phyloP scores from a whole-genome alignment of 2,113 vertebrate species.

The Dicaeum eximium region DNA sequence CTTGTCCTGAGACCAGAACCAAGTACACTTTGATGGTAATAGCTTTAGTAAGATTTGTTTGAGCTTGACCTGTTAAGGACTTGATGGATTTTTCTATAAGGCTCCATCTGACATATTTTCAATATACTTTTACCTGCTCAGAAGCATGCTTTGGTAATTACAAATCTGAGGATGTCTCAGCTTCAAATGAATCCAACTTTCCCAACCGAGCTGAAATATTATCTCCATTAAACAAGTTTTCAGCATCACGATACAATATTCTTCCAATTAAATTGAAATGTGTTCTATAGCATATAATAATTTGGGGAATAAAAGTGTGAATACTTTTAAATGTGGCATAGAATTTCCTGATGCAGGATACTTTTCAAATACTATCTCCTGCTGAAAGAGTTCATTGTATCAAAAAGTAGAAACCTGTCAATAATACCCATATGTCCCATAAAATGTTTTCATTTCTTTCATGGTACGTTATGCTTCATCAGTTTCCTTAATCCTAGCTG shows the following conservation, averaged over 20 bases:
- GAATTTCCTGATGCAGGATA: conserved; percentile 44
- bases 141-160: background rate
- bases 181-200: conserved; percentile 7
- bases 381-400: conserved; percentile 38
- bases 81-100: conserved; percentile 30
- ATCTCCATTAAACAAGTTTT: conserved; percentile 31
- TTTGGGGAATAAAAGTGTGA: background rate
- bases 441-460: conserved; percentile 70
- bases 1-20: background rate
- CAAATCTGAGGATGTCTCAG: background rate
- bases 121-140: background rate
- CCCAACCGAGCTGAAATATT: background rate
- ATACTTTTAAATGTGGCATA: conserved; percentile 27
- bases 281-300: background rate
- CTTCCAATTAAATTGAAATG: conserved; percentile 3
- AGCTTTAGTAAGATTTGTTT: conserved; percentile 2
- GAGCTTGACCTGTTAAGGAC: conserved; percentile 9
- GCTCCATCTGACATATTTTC: background rate
- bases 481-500: conserved; percentile 56
- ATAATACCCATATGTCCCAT: conserved; percentile 50
- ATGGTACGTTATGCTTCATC: conserved; percentile 57
- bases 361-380: conserved; percentile 48
- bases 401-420: conserved; percentile 56
- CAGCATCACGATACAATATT: background rate
- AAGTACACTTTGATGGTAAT: background rate